Percentiles rank a stretch among this genome's conserved stretches.
Evolutionary conservation across 2,888 invertebrate genomes (phyloP).

Genomic region (Panopea generosa): DNA sequence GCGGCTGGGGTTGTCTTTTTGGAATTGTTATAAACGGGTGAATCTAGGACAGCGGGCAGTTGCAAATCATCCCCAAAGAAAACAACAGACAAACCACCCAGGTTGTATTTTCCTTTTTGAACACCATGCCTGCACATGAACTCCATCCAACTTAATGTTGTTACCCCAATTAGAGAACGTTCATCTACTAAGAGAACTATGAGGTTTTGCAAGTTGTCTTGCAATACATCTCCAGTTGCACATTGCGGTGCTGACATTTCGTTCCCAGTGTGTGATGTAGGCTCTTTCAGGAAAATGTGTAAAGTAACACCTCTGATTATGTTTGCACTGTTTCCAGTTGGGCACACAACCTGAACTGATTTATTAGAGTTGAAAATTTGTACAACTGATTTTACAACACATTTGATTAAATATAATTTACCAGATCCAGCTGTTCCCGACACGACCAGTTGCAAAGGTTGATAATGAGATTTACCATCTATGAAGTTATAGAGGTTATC

Average conservation of each 20-base stretch:
- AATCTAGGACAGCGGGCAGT: conserved; percentile 62
- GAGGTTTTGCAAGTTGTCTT: conserved; percentile 40
- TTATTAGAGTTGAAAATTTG: conserved; percentile 42
- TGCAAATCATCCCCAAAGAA: conserved; percentile 64
- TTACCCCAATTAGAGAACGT: conserved; percentile 42
- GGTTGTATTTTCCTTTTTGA: background rate
- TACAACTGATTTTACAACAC: conserved; percentile 49
- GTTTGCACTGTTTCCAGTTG: conserved; percentile 66
- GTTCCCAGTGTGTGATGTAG: background rate
- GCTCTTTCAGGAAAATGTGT: conserved; percentile 51
- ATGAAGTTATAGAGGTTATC: too few relatives aligned
- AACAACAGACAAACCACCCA: conserved; percentile 24
- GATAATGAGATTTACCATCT: background rate
- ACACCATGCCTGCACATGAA: conserved; percentile 27
- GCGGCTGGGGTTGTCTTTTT: conserved; percentile 25
- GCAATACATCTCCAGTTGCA: too few relatives aligned
- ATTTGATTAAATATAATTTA: conserved; percentile 60
- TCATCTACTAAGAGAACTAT: conserved; percentile 50
- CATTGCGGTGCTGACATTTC: too few relatives aligned
- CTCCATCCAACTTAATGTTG: conserved; percentile 55
- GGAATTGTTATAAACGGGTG: conserved; percentile 35
- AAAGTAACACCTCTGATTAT: conserved; percentile 58
- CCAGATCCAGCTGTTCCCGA: conserved; percentile 62
- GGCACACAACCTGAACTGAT: conserved; percentile 61
- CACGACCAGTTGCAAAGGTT: conserved; percentile 49